Conservation (phyloP, 2,113 vertebrate species). For the Xiphias gladius region DNA sequence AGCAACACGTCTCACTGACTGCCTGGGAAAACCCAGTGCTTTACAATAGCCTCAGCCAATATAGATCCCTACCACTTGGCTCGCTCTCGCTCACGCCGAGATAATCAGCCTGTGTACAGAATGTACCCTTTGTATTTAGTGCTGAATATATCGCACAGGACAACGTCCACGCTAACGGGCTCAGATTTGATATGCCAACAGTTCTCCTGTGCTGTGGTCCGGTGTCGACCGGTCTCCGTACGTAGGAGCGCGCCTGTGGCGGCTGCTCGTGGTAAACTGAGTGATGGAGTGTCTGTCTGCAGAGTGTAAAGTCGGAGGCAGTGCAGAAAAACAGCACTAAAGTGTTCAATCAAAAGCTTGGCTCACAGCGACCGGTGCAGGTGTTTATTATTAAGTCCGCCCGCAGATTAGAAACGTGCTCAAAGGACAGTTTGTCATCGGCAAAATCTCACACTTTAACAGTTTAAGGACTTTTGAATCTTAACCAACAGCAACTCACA, state of each 20-base stretch:
- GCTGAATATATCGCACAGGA: constrained; percentile 48
- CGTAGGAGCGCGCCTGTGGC: constrained; percentile 33
- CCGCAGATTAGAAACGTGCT: constrained; percentile 15
- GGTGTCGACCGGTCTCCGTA: not conserved
- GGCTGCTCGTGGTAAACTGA: constrained; percentile 39
- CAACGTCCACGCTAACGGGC: constrained; percentile 10
- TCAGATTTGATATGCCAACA: constrained; percentile 29
- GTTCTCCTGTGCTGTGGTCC: constrained; percentile 26
- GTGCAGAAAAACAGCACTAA: constrained; percentile 41
- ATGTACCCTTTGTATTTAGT: constrained; percentile 39
- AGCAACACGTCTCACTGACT: constrained; percentile 79
- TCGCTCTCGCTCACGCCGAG: constrained; percentile 27
- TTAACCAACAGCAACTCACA: not conserved
- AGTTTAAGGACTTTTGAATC: not conserved
- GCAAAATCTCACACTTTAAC: not conserved
- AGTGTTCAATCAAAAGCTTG: constrained; percentile 53
- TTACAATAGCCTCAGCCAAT: constrained; percentile 74
- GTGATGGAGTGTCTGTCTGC: constrained; percentile 55
- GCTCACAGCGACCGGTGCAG: constrained; percentile 30
- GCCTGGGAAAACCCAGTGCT: constrained; percentile 81
- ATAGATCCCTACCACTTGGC: constrained; percentile 68
- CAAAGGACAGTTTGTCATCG: constrained; percentile 3
- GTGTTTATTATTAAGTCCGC: constrained; percentile 20
- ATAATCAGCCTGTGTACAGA: constrained; percentile 49
- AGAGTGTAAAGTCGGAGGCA: constrained; percentile 58